These are phyloP conservation scores for Sturnus vulgaris DNA, from an alignment of 2,113 vertebrate species.

Conservation along the genomic window DNA sequence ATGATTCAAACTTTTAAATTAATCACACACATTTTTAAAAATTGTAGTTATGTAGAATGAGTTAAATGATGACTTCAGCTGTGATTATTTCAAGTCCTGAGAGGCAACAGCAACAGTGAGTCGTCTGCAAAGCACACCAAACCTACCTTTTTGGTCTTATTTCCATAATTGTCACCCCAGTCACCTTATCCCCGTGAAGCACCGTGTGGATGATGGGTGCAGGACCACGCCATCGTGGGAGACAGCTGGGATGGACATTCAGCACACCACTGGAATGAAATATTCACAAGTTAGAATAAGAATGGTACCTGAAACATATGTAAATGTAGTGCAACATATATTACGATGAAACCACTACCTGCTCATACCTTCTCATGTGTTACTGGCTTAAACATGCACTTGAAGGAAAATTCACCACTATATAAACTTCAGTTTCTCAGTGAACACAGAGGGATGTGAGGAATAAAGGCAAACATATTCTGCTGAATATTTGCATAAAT, in stretches of 20 bases:
- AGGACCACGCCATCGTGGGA: constrained; percentile 92
- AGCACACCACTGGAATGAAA: constrained; percentile 82
- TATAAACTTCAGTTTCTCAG: not conserved
- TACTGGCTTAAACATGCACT: not conserved
- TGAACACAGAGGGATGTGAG: not conserved
- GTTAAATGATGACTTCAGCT: not conserved
- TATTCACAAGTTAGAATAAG: not conserved
- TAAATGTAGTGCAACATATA: not conserved
- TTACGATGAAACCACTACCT: not conserved
- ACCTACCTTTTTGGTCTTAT: constrained; percentile 86
- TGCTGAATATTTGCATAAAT: not conserved
- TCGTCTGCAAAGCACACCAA: not conserved
- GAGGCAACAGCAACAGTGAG: not conserved
- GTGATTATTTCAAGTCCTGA: not conserved
- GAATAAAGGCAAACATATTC: not conserved
- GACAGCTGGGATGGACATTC: constrained; percentile 92
- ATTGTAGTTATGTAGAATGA: accelerated
- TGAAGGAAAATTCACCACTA: not conserved
- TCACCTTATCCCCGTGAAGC: constrained; percentile 82
- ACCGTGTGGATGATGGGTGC: constrained; percentile 90
- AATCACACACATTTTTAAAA: not conserved
- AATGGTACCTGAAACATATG: not conserved
- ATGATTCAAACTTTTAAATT: not conserved
- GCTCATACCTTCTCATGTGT: not conserved
- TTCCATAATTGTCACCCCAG: constrained; percentile 94